Base-by-base conservation (phyloP, 2,888 invertebrate species). In the Crematogaster levior region DNA sequence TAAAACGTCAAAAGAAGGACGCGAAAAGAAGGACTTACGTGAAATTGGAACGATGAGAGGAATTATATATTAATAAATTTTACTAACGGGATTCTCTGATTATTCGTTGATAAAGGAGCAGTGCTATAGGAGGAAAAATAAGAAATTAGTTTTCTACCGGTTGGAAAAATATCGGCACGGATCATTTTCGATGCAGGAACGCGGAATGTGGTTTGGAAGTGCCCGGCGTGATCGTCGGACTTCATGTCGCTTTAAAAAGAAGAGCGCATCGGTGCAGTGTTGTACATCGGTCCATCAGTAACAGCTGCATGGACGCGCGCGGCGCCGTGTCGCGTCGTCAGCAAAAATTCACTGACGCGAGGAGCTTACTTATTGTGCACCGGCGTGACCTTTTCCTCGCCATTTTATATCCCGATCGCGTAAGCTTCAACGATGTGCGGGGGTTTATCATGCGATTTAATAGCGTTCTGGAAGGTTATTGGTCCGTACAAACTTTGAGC, bases 401-500 rank as follows among this genome's bases (percentile, higher is more conserved):
- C 75, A 51, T 65, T 75, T 65, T 82, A 77, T 66, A 65, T 77
- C 65, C 82, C 43, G 65, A 40, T 9, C 53, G 77, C 65, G 37
- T 82, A 75, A 82, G 75, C 65, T 21, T 77, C 53, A 51, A 46
- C 40, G 77, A 68, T 73, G 66, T 43, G 80, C 43, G 43, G 79
- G n/a, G 68, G 85, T 85, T 88, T 85, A 80, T 86, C 84, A 53
- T 74, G 48, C 79, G 88, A 88, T 88, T 88, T 86, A 88, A 85
- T 77, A 77, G 84, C 83, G 56, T 51, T 79, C 77, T 58, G 82
- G 65, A 85, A 84, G 82, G 86, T 86, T 86, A 88, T 88, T 84
- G 84, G 82, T 82, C 75, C 86, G 81, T 53, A 68, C 66, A 74
- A 85, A 86, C 83, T 81, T 77, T 84, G 46, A 82, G 75, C 70